Base-by-base conservation (phyloP, 1,140 invertebrate species). In the Drosophila insularis region DNA sequence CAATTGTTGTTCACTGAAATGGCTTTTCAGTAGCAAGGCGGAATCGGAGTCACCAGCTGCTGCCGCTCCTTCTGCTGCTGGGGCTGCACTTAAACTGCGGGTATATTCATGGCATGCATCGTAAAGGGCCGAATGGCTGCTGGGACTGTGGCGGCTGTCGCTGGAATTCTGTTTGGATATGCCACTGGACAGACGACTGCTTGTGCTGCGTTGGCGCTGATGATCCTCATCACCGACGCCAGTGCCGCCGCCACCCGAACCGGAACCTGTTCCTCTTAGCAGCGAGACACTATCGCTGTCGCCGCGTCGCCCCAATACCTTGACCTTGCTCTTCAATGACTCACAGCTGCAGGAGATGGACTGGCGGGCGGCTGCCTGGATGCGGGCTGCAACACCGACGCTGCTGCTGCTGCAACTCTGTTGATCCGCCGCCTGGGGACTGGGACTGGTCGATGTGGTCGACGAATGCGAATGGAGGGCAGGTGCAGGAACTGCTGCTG, bases 131-230 rank as follows among this genome's bases (percentile, higher is more conserved):
- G 84, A 89, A 21, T 89, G 85, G 53, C 81, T 89, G 53, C 82
- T 87, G 27, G 90, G 90, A 76, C 90, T 91, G 70, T 80, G 82
- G 21, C 78, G 69, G 55, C 82, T 89, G 60, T 90, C 89, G 71
- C 81, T 73, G 59, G 90, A 91, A 61, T 80, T 89, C 32, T 91
- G 90, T 65, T 91, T 91, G 2, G 89, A 91, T 56, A 91, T 89
- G 69, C 81, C 79, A 19, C 78, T 90, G n/a, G 77, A 74, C n/a
- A 91, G 68, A 27, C 81, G 72, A 53, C 81, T 91, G 76, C 77
- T 74, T 55, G 74, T 79, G 77, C 78, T 91, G 55, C 79, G 69
- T 43, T 77, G 68, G 7, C 81, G 69, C 43, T 77, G 68, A 10
- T 67, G 75, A 14, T 81, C 84, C 59, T 90, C 89, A 87, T 90